phyloP scores from a whole-genome alignment of 2,888 invertebrate genomes.

The Dorcus hopei region DNA sequence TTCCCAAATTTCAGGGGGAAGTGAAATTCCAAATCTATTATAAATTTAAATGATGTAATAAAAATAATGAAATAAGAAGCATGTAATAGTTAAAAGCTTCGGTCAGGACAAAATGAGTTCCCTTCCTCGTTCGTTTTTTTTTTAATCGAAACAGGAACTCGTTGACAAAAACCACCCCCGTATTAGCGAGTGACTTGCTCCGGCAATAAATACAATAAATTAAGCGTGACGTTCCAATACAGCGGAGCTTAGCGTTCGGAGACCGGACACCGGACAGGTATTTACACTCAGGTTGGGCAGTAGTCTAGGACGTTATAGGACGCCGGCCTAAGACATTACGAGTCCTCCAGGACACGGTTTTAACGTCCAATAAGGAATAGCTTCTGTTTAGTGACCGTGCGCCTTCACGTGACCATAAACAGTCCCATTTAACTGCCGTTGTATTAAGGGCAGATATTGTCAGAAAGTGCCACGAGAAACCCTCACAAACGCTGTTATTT shows the following conservation, averaged over 20 bases:
- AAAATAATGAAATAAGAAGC: no score
- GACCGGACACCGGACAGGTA: conserved; percentile 9
- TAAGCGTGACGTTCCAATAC: conserved; percentile 14
- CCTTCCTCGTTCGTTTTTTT: no score
- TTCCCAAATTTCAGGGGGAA: no score
- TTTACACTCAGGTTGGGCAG: conserved; percentile 13
- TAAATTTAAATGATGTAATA: no score
- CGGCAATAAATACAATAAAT: neutral
- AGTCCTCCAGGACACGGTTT: conserved; percentile 22
- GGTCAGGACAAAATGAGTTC: no score
- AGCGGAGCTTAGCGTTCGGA: conserved; percentile 12
- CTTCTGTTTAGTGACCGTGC: conserved; percentile 20
- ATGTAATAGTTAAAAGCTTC: no score
- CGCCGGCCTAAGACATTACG: conserved; percentile 18
- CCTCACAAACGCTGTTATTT: conserved; percentile 19
- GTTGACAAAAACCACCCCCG: no score
- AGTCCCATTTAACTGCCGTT: conserved; percentile 20
- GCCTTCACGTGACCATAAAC: conserved; percentile 22
- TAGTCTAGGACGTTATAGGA: conserved; percentile 8
- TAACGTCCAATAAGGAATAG: conserved; percentile 23
- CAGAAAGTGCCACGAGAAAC: conserved; percentile 19
- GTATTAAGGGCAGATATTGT: conserved; percentile 20
- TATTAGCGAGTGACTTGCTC: no score
- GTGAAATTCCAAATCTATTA: no score
- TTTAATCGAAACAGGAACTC: no score